Percentiles rank a stretch among this genome's conserved stretches.
phyloP scores from a whole-genome alignment of 2,113 vertebrate genomes.

The Nannobrachium achirus region DNA sequence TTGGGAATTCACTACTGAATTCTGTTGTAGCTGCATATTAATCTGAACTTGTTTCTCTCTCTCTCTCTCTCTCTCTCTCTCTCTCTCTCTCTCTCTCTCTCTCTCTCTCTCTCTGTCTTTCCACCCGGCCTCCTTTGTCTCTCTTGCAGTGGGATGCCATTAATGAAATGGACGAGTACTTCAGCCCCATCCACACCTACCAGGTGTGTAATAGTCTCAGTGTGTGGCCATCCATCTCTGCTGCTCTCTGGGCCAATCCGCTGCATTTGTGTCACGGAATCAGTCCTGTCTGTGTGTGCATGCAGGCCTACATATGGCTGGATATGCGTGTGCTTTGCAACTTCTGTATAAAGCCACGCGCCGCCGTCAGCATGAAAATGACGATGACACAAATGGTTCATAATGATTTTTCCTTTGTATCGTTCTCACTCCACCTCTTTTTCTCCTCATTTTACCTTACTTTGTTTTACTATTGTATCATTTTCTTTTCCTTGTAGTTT shows the following conservation, averaged over 20 bases:
- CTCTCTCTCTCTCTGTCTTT: neutral
- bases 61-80: constrained; percentile 7
- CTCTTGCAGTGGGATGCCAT: constrained; percentile 93
- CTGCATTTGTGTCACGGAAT: neutral
- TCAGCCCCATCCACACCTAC: constrained; percentile 95
- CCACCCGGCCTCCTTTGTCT: neutral
- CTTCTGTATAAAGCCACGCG: too few species aligned
- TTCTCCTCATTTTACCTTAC: too few species aligned
- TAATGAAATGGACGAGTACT: constrained; percentile 97
- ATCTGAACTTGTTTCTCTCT: constrained; percentile 10
- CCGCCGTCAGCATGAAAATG: too few species aligned
- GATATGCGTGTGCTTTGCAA: neutral
- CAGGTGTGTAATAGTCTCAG: constrained; percentile 85
- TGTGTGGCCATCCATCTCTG: neutral
- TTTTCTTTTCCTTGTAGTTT: too few species aligned
- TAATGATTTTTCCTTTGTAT: too few species aligned
- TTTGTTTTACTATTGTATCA: too few species aligned
- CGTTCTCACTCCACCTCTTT: too few species aligned
- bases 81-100: neutral
- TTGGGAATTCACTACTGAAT: neutral
- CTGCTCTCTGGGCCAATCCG: neutral
- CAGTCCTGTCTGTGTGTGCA: neutral
- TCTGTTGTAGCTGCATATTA: constrained; percentile 18
- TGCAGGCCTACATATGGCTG: neutral
- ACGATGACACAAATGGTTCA: too few species aligned